Percentiles rank a stretch among this genome's conserved stretches.
These are phyloP conservation scores for Scaptodrosophila latifasciaeformis DNA, from an alignment of 2,888 invertebrate species.

Conservation along the genomic window DNA sequence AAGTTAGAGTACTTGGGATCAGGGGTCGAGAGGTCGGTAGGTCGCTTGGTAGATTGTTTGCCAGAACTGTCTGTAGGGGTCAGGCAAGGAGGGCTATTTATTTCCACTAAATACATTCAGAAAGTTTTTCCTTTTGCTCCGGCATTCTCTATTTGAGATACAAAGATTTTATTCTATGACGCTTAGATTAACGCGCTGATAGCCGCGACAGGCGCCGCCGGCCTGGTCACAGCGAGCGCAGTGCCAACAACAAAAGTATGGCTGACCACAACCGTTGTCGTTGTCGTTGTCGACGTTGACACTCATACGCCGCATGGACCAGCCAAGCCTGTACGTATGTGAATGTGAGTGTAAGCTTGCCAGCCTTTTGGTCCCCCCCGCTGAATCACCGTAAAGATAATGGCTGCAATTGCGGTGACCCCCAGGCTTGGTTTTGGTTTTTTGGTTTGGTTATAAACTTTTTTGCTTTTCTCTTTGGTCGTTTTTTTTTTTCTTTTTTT, in stretches of 20 bases:
- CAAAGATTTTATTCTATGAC: conserved; percentile 45
- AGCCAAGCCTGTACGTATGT: conserved; percentile 1
- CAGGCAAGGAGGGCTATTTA: too few species aligned
- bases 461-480: conserved; percentile 40
- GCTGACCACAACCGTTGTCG: too few species aligned
- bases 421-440: conserved; percentile 65
- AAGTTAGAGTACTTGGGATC: too few species aligned
- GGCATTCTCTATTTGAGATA: too few species aligned
- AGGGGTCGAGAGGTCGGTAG: too few species aligned
- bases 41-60: too few species aligned
- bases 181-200: conserved; percentile 60
- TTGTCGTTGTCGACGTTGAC: conserved; percentile 31
- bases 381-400: conserved; percentile 57
- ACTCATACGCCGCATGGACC: conserved; percentile 51
- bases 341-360: conserved; percentile 1
- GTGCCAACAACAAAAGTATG: conserved; percentile 24
- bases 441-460: conserved; percentile 64
- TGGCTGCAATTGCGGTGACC: conserved; percentile 68
- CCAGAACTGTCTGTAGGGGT: too few species aligned
- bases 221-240: conserved; percentile 26
- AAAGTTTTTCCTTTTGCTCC: too few species aligned
- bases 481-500: conserved; percentile 12
- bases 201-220: conserved; percentile 51
- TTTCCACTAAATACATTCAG: too few species aligned
- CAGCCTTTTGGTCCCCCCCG: not conserved